Base-by-base conservation (phyloP, 2,888 invertebrate species). In the Emmelina monodactyla region DNA sequence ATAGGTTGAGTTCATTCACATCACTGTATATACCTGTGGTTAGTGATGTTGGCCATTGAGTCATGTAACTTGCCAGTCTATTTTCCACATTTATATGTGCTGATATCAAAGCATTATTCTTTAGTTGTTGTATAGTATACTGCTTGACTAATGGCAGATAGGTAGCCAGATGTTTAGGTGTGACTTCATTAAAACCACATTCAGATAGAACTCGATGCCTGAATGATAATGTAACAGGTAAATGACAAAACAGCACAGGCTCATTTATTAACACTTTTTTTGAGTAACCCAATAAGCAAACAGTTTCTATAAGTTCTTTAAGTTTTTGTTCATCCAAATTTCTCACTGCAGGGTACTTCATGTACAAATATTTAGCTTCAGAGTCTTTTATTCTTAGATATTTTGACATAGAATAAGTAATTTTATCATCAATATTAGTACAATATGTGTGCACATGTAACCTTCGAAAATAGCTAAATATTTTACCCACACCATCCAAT, bases 1-100 rank as follows among this genome's bases (percentile, higher is more conserved):
- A 61, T 15, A 80, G 46, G 31, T 68, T 64, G 25, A 50, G 45
- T 12, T 62, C 39, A 42, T 69, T 53, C 1, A 64, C 41, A 53
- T 78, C 64, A 46, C 60, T 66, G 46, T 58, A 50, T 31, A 78
- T 58, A 31, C 65, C 51, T 16, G 68, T 69, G 16, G 80, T 78
- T 0, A 79, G 55, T 16, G 79, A 79, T 38, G 79, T 72, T 3
- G 80, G 80, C 79, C 79, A 81, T 37, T 71, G 67, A 2, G 72
- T 71, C 68, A 81, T 64, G 37, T 46, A 69, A 41, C 64, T 57
- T 15, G 78, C 76, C 15, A 81, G 51, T 44, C 50, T 58, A 42
- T 78, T 78, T 60, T 79, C 78, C 31, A 80, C 42, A 46, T 78
- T 78, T 6, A 65, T 30, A 35, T 54, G 43, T 10, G 41, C 10